Evolutionary conservation across 2,888 invertebrate genomes (phyloP).

Genomic region (Acanthosoma haemorrhoidale): DNA sequence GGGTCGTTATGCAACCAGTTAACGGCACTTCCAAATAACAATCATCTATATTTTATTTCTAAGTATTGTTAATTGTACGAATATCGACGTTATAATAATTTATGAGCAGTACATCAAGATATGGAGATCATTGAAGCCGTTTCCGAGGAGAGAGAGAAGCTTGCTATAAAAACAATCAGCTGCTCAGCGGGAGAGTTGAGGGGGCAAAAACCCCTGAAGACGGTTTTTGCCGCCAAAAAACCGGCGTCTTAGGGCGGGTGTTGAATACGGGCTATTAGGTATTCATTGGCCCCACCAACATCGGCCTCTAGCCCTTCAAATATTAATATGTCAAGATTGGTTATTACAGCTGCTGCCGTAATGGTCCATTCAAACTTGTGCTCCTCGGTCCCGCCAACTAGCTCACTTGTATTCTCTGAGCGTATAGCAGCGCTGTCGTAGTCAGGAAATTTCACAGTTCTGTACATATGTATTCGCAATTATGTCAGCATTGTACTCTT

Average conservation of each 20-base stretch:
- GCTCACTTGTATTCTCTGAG: too few species aligned
- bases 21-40: too few species aligned
- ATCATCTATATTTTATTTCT: too few species aligned
- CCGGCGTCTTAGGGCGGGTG: neutral
- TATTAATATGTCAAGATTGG: conserved; percentile 21
- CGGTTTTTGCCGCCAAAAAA: neutral
- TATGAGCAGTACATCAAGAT: too few species aligned
- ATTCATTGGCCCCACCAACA: conserved; percentile 13
- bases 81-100: too few species aligned
- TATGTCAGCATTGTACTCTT: conserved; percentile 35
- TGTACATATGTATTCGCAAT: conserved; percentile 31
- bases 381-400: too few species aligned
- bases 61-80: too few species aligned
- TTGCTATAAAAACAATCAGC: conserved; percentile 8
- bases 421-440: too few species aligned
- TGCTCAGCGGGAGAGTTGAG: too few species aligned
- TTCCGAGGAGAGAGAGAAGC: too few species aligned
- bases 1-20: too few species aligned
- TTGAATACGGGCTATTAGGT: conserved; percentile 1
- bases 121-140: neutral
- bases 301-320: neutral
- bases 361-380: neutral
- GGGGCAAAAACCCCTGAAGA: neutral
- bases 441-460: too few species aligned
- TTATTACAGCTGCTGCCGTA: neutral